Percentiles rank a stretch among this genome's conserved stretches.
Conservation (phyloP, 2,888 invertebrate genomes). For the Callinectes sapidus region DNA sequence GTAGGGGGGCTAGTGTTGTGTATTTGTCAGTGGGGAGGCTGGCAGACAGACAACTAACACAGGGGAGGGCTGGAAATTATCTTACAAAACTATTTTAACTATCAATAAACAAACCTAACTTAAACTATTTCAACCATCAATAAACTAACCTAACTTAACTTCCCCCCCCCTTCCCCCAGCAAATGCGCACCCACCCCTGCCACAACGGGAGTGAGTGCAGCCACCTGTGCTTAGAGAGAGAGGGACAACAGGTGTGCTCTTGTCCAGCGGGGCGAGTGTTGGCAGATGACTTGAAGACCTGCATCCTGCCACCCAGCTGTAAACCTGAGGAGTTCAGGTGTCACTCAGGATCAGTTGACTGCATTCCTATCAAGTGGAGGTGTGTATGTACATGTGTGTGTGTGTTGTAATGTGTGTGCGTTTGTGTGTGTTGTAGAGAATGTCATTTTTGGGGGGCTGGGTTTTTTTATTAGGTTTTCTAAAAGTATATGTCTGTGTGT, state of each 20-base stretch:
- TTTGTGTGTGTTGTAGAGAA: too few species aligned
- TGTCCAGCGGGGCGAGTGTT: conserved; percentile 67
- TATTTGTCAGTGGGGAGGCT: too few species aligned
- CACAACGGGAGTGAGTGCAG: conserved; percentile 69
- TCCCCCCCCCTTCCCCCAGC: neutral
- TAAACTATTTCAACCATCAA: too few species aligned
- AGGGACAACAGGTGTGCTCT: conserved; percentile 43
- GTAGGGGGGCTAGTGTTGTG: neutral
- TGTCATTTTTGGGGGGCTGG: too few species aligned
- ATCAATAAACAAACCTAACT: too few species aligned
- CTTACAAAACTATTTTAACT: too few species aligned
- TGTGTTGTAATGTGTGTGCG: too few species aligned
- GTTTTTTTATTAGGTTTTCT: too few species aligned
- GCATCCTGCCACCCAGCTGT: conserved; percentile 83
- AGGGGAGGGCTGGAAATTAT: too few species aligned
- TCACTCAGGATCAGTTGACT: conserved; percentile 74
- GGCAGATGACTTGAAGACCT: conserved; percentile 80
- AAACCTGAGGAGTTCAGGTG: conserved; percentile 85
- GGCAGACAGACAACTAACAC: too few species aligned
- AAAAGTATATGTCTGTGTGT: too few species aligned
- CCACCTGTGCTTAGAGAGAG: conserved; percentile 67
- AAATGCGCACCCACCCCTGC: conserved; percentile 60
- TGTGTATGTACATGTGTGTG: neutral
- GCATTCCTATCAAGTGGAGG: conserved; percentile 70
- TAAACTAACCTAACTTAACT: neutral